Evolutionary conservation across 1,140 invertebrate genomes (phyloP).

Genomic region (Temnothorax longispinosus): DNA sequence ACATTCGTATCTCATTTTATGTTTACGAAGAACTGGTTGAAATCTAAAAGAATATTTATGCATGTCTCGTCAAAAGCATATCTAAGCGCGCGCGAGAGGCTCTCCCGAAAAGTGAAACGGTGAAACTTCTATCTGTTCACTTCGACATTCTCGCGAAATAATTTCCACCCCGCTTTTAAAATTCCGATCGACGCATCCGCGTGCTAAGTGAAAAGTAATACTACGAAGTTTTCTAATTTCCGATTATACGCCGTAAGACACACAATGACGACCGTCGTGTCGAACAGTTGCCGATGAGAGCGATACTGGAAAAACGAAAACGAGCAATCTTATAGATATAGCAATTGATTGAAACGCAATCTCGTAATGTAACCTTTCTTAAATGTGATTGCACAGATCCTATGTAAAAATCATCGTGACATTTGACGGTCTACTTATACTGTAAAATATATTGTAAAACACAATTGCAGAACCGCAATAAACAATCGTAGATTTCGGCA

Average conservation of each 20-base stretch:
- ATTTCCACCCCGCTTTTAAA: slow-evolving; percentile 41
- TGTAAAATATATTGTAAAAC: neutral
- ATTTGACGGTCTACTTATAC: neutral
- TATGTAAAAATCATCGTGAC: neutral
- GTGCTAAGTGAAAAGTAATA: slow-evolving; percentile 57
- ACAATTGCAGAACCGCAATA: neutral
- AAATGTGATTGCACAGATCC: neutral
- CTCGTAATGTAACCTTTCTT: neutral
- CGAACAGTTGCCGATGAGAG: neutral
- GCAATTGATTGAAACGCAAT: slow-evolving; percentile 36
- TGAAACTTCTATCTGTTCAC: neutral
- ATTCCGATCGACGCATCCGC: slow-evolving; percentile 30
- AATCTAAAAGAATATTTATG: neutral
- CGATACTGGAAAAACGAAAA: slow-evolving; percentile 12
- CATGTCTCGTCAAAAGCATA: neutral
- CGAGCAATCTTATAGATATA: neutral
- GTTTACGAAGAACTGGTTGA: neutral
- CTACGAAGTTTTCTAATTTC: slow-evolving; percentile 52
- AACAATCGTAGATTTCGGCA: slow-evolving; percentile 4
- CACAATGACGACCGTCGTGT: slow-evolving; percentile 32
- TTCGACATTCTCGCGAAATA: neutral
- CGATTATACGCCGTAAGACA: slow-evolving; percentile 41
- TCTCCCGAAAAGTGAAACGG: neutral
- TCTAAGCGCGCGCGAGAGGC: neutral
- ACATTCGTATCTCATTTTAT: neutral